Base-by-base conservation (phyloP, 1,140 invertebrate species). In the Hypsibius dujardini region DNA sequence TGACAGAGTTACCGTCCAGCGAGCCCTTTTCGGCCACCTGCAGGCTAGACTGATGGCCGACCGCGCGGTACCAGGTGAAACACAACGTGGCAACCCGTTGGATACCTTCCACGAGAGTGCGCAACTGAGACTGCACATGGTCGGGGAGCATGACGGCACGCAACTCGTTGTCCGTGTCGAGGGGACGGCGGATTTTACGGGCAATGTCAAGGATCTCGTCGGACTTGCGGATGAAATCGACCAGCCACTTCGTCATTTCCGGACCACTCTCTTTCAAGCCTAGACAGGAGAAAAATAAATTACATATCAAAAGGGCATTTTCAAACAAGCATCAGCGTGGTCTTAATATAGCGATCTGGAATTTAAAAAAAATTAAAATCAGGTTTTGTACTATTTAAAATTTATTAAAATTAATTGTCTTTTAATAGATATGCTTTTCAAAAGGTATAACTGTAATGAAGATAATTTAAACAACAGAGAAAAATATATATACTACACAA, bases 161-260 rank as follows among this genome's bases (percentile, higher is more conserved):
- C 12, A 67, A 42, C 45, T 67, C 62, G 42, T 67, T 67, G 62
- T 67, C 62, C 3, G 62, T 15, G 12, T 67, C 62, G 12, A 67
- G 62, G 7, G 62, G 62, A 15, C 62, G 62, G 12, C 45, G 12
- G 12, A 42, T 45, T 42, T 67, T 67, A 7, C 62, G 12, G 12
- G 42, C 62, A 12, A 67, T 15, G 45, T 67, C 62, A 7, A 45
- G 7, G 3, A 67, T 45, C 12, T 15, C 42, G 3, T 67, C 62
- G 62, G 12, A 15, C 42, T 67, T 67, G 42, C 3, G 12, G 3
- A 45, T 42, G 45, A 67, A 67, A 7, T 67, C 62, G 3, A 15
- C 3, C 7, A 67, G 45, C 62, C 12, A 67, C 42, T 67, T 67
- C 3, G 62, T 7, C 12, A 67, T 7, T 67, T 67, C 62, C 42